Conservation (phyloP, 2,797 vertebrate species). For the Xyrichtys novacula region DNA sequence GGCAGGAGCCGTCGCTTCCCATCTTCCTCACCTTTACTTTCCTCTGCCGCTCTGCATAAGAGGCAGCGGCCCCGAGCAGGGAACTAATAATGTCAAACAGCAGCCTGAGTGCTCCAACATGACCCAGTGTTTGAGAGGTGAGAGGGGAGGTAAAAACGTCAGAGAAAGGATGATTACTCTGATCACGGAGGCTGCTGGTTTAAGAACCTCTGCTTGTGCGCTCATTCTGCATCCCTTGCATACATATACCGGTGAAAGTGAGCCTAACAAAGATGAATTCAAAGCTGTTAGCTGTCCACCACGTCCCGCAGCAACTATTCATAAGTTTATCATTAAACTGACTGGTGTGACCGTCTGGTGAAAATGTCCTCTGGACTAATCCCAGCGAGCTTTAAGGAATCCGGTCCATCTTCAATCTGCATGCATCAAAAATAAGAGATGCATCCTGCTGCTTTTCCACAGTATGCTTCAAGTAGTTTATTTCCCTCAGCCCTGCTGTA, state of each 20-base stretch:
- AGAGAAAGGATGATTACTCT: constrained; percentile 63
- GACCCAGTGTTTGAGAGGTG: constrained; percentile 58
- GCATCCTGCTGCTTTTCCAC: not conserved
- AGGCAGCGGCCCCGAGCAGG: constrained; percentile 56
- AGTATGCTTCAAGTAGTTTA: not conserved
- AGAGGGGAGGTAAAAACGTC: constrained; percentile 59
- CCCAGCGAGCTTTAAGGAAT: not conserved
- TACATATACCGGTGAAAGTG: too few species aligned
- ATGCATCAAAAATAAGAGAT: not conserved
- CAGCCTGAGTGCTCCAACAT: constrained; percentile 59
- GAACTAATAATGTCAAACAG: constrained; percentile 75
- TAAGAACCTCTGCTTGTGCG: constrained; percentile 26
- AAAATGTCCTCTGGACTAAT: not conserved
- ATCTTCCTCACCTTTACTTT: constrained; percentile 61
- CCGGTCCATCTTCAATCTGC: not conserved
- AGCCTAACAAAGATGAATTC: too few species aligned
- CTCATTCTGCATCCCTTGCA: too few species aligned
- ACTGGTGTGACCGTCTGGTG: not conserved
- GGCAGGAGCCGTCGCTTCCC: constrained; percentile 59
- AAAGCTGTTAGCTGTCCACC: too few species aligned
- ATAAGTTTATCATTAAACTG: not conserved
- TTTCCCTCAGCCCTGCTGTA: not conserved
- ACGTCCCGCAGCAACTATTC: not conserved
- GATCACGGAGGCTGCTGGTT: constrained; percentile 53
- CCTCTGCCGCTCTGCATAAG: constrained; percentile 24